Base-by-base conservation (phyloP, 1,140 invertebrate species). In the Chymomyza costata region DNA sequence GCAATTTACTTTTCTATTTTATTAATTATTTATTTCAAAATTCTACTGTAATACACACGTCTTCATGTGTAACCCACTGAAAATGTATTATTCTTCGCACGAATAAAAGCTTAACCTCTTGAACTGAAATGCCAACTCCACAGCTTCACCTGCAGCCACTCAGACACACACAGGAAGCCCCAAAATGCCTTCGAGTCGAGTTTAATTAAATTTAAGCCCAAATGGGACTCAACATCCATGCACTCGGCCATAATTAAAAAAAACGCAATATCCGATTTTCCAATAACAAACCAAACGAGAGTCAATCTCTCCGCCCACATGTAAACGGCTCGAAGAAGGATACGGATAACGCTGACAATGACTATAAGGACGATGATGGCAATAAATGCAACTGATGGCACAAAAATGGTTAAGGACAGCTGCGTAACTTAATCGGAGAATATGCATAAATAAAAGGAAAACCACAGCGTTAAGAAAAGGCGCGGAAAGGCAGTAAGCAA, bases 201-300 rank as follows among this genome's bases (percentile, higher is more conserved):
- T 8, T 25, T 54, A 63, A 66, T 73, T 71, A 58, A 65, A 71
- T 61, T 57, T 38, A 61, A 65, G 34, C 45, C 52, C 61, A 65
- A 62, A 65, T 62, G 57, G 57, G 32, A 65, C 55, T 70, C 65
- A 69, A 70, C 62, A 65, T 53, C 35, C 59, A 45, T 25, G 35
- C 50, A 49, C 32, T 51, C 41, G 46, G 53, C 64, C 45, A 47
- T 74, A 69, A 74, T 76, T 74, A 74, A 65, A 74, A 74, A 68
- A 68, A 64, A 58, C 60, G 52, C 70, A 69, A 65, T 69, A 76
- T 76, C 62, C 61, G 61, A 70, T 68, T 67, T 68, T 71, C 61
- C 60, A 74, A 69, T 69, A 78, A 63, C 65, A 56, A 49, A 59
- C 44, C 16, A 28, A 46, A 38, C 17, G 28, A 10, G 10, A 17